Evolutionary conservation across 2,113 vertebrate species (phyloP).

Genomic region (Mixornis gularis): DNA sequence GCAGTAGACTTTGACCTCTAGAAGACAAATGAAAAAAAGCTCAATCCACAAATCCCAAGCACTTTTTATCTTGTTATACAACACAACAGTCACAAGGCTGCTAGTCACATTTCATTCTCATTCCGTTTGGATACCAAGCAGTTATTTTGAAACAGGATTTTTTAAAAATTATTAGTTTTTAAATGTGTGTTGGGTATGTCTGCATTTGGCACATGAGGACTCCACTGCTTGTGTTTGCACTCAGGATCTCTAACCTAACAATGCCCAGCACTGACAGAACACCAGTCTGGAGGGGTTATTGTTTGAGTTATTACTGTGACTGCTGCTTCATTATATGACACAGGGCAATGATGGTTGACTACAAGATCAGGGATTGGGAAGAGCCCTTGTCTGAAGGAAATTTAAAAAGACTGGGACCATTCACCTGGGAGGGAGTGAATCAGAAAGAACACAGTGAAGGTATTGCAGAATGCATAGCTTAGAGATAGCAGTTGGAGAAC

Average conservation of each 20-base stretch:
- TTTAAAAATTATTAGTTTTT: background rate
- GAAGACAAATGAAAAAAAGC: slow-evolving; percentile 39
- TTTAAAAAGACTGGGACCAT: background rate
- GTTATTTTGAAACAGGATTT: background rate
- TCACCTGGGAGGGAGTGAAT: background rate
- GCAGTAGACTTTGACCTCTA: slow-evolving; percentile 39
- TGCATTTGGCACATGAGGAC: background rate
- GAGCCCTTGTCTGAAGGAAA: background rate
- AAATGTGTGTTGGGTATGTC: background rate
- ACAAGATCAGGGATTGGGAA: background rate
- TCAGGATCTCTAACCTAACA: background rate
- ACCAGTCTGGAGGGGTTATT: background rate
- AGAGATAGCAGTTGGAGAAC: background rate
- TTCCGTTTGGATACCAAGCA: background rate
- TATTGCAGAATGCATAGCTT: background rate
- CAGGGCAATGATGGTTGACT: background rate
- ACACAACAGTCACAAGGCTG: slow-evolving; percentile 35
- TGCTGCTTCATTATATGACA: background rate
- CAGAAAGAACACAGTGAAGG: background rate
- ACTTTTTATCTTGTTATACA: slow-evolving; percentile 54
- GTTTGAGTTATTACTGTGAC: background rate
- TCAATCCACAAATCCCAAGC: slow-evolving; percentile 34
- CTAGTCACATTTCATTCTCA: background rate
- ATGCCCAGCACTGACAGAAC: background rate
- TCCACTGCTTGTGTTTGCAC: background rate